Conservation (phyloP, 2,888 invertebrate species). For the Pseudanteris insignis region DNA sequence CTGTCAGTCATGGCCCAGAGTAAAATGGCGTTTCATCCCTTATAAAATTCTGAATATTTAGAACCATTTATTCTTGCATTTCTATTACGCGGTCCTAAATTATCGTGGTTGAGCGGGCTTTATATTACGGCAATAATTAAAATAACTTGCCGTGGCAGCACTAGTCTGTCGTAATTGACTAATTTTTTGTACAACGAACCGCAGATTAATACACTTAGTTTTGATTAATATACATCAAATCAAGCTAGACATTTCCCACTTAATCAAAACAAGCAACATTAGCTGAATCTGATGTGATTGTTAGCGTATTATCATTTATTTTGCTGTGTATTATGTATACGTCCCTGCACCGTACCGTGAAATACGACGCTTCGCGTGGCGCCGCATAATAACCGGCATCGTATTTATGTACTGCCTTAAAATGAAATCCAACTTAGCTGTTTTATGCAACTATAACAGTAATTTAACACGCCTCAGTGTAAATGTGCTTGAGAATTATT, state of each 20-base stretch:
- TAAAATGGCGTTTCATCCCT: too few relatives aligned
- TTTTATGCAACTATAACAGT: slow-evolving; percentile 8
- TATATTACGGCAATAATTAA: too few relatives aligned
- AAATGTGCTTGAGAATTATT: slow-evolving; percentile 12
- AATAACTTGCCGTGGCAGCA: too few relatives aligned
- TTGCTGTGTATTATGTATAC: slow-evolving; percentile 14
- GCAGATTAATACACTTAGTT: too few relatives aligned
- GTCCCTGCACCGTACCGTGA: slow-evolving; percentile 11
- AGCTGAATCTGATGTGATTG: slow-evolving; percentile 1
- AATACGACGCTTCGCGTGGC: slow-evolving; percentile 5
- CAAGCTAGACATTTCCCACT: not conserved
- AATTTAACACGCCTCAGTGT: slow-evolving; percentile 5
- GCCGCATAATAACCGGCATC: slow-evolving; percentile 8
- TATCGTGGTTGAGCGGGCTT: too few relatives aligned
- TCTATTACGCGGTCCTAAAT: too few relatives aligned
- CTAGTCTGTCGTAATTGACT: too few relatives aligned
- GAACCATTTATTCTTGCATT: too few relatives aligned
- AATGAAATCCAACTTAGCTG: slow-evolving; percentile 16
- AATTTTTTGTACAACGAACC: too few relatives aligned
- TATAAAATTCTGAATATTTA: too few relatives aligned
- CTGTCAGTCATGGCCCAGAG: too few relatives aligned
- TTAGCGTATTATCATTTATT: slow-evolving; percentile 15
- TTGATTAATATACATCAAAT: too few relatives aligned
- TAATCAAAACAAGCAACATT: slow-evolving; percentile 10
- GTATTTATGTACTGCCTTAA: slow-evolving; percentile 1